These are phyloP conservation scores for Bufo gargarizans DNA, from an alignment of 2,113 vertebrate genomes.

Conservation along the genomic window DNA sequence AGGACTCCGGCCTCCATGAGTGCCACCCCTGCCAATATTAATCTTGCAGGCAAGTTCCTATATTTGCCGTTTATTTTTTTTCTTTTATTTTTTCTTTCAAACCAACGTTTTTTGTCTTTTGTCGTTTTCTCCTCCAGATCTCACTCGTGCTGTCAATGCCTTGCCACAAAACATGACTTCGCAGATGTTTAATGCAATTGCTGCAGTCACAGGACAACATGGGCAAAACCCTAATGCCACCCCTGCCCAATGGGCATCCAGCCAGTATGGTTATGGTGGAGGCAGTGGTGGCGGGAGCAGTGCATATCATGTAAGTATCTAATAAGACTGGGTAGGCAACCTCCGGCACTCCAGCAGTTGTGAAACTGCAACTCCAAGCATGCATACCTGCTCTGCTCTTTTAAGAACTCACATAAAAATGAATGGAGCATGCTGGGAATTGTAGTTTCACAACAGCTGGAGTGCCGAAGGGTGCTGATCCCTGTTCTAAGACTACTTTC, in stretches of 20 bases:
- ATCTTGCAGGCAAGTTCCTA: constrained; percentile 85
- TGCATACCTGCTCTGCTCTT: too few species aligned
- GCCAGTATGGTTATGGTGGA: constrained; percentile 91
- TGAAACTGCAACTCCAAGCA: too few species aligned
- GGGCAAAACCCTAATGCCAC: constrained; percentile 96
- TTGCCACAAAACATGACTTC: constrained; percentile 97
- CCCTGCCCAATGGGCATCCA: constrained; percentile 95
- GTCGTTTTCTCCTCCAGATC: constrained; percentile 73
- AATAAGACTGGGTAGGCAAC: too few species aligned
- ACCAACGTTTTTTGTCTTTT: not conserved
- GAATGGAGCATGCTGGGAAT: too few species aligned
- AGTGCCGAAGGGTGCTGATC: too few species aligned
- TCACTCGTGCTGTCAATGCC: constrained; percentile 92
- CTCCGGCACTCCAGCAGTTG: too few species aligned
- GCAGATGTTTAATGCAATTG: constrained; percentile 98
- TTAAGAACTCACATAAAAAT: too few species aligned
- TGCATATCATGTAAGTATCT: constrained; percentile 87
- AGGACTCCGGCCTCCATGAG: constrained; percentile 94
- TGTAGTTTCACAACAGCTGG: too few species aligned
- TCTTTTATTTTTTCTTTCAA: not conserved
- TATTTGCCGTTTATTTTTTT: not conserved
- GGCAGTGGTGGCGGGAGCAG: constrained; percentile 90
- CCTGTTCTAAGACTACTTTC: too few species aligned
- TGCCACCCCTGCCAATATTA: constrained; percentile 96
- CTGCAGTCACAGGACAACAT: constrained; percentile 89